phyloP scores from a whole-genome alignment of 1,140 invertebrate genomes.

The Pseudoatta argentina region DNA sequence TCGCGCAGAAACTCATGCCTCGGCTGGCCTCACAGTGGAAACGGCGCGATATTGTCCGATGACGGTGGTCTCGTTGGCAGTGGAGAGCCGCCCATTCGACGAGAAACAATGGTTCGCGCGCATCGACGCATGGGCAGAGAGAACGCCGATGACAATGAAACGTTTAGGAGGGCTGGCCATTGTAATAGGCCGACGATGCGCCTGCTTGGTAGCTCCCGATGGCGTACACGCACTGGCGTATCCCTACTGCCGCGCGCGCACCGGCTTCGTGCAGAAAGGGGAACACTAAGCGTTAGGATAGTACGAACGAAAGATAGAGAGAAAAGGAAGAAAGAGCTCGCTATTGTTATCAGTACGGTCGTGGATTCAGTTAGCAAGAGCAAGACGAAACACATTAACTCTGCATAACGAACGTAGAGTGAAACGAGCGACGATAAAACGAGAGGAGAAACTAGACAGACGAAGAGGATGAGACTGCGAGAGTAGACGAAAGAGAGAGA shows the following conservation, averaged over 20 bases:
- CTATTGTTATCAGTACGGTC: conserved; percentile 73
- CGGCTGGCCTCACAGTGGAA: conserved; percentile 23
- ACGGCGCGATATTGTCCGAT: conserved; percentile 21
- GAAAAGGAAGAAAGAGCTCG: conserved; percentile 19
- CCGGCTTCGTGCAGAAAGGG: conserved; percentile 57
- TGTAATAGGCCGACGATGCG: conserved; percentile 85
- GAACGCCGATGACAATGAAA: conserved; percentile 83
- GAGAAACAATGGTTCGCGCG: conserved; percentile 84
- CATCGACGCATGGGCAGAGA: conserved; percentile 85
- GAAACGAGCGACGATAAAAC: conserved; percentile 17
- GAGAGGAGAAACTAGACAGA: conserved; percentile 53
- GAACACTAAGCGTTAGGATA: conserved; percentile 28
- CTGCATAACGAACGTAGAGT: not conserved
- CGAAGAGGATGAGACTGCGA: conserved; percentile 14
- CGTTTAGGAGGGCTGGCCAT: conserved; percentile 84
- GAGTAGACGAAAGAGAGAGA: conserved; percentile 50
- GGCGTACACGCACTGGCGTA: conserved; percentile 64
- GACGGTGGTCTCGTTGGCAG: conserved; percentile 54
- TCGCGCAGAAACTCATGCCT: conserved; percentile 34
- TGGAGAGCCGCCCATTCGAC: conserved; percentile 76
- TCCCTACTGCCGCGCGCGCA: conserved; percentile 66
- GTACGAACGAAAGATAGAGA: conserved; percentile 46
- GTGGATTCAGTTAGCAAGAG: conserved; percentile 7
- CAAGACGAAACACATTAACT: conserved; percentile 2
- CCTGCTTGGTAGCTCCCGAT: conserved; percentile 81